A percentile compares a stretch with the other conserved stretches of the same genome.
These are phyloP conservation scores for Charadrius vociferus DNA, from an alignment of 2,113 vertebrate species.

Conservation along the genomic window DNA sequence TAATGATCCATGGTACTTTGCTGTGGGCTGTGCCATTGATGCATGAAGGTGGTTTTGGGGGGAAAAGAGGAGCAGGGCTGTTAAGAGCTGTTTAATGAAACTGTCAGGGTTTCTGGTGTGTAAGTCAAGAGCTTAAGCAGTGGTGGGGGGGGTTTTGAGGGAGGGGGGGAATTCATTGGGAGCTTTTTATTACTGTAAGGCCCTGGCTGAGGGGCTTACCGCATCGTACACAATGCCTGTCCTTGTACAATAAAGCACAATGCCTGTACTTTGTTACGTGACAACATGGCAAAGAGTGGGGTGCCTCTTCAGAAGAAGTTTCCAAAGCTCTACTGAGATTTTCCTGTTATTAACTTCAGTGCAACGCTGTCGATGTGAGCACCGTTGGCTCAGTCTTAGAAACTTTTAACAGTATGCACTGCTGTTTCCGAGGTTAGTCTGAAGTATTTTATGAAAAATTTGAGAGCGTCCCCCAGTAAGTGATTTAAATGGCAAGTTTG, in stretches of 20 bases:
- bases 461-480: neutral
- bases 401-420: neutral
- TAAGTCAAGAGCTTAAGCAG: neutral
- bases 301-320: neutral
- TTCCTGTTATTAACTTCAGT: neutral
- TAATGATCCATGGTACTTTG: fast-evolving
- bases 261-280: neutral
- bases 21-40: neutral
- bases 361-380: fast-evolving
- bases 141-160: neutral
- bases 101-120: neutral
- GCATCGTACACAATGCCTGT: fast-evolving
- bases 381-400: fast-evolving
- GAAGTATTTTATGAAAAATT: neutral
- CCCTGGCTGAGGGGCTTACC: neutral
- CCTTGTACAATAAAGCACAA: neutral
- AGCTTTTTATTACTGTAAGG: neutral
- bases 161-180: neutral
- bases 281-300: neutral
- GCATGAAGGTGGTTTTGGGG: neutral
- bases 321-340: neutral
- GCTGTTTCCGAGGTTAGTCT: neutral
- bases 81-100: neutral
- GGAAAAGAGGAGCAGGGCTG: fast-evolving
- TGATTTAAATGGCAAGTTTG: slow-evolving; percentile 21